Conservation (phyloP, 2,113 vertebrate species). For the Elanoides forficatus region DNA sequence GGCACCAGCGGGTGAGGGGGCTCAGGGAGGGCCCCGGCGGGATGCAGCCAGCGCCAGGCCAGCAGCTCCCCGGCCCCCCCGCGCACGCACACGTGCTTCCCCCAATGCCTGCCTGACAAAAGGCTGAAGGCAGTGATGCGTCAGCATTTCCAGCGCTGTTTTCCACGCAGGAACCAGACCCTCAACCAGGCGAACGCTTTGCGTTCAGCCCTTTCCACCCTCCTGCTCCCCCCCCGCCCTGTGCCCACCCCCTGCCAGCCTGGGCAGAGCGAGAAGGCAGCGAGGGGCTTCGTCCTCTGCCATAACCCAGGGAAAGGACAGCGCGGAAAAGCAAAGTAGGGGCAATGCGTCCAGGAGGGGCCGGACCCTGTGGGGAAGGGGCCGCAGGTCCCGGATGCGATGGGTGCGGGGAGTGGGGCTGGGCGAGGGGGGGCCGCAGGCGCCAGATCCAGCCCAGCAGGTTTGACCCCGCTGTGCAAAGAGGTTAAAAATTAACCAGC, state of each 20-base stretch:
- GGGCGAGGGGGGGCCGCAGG: fast-evolving
- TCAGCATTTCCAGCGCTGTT: background rate
- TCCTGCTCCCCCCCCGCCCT: fast-evolving
- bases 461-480: background rate
- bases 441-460: background rate
- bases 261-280: fast-evolving
- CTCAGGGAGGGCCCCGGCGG: fast-evolving
- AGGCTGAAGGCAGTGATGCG: background rate
- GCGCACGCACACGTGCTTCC: background rate
- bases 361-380: background rate
- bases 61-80: background rate
- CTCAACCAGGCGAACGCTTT: background rate
- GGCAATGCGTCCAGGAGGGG: background rate
- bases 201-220: background rate
- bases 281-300: background rate
- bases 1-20: fast-evolving
- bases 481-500: conserved; percentile 56
- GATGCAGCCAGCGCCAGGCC: background rate
- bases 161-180: conserved; percentile 25
- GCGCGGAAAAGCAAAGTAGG: fast-evolving
- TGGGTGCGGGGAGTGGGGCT: background rate
- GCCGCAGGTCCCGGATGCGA: background rate
- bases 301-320: background rate
- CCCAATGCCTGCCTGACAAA: background rate
- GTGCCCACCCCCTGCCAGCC: background rate